Evolutionary conservation across 2,888 invertebrate genomes (phyloP), one percentile per base, ranked within the genome.

Genomic region (Horisme vitalbata): DNA sequence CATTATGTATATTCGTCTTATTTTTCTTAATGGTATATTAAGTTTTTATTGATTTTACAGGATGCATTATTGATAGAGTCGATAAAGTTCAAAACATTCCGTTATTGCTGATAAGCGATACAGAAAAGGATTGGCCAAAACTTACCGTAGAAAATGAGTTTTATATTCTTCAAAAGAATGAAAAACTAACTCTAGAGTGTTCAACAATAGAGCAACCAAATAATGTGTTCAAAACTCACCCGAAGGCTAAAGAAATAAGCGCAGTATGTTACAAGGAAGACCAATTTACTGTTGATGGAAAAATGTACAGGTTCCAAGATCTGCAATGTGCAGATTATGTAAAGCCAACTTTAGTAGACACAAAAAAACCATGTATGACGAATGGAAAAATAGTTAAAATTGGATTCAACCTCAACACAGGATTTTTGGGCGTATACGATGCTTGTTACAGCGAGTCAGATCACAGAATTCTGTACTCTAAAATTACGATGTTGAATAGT

Each of bases 201-300:
- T 33, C 32, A n/a, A 46, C 43, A 5, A 2, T 21, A n/a, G 28
- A 23, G 14, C 45, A 46, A n/a, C 27, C 46, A 7, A 10, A 9
- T 14, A 58, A 58, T 12, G 14, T 21, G 18, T 55, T 58, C 13
- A 39, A 44, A 38, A 27, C 15, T 14, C 20, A 47, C 21, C 47
- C 53, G 9, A 41, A 7, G 2, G 37, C 30, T n/a, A 34, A 20
- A 2, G 45, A 15, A 46, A 28, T 54, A 20, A 41, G 24, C 10
- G 58, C 52, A n/a, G 26, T 49, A 41, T 58, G 58, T 36, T 6
- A 34, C 12, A 44, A 35, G n/a, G 26, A 54, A 49, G 55, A 58
- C 15, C 37, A 33, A 30, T 54, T 58, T 9, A 34, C 36, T 2
- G 35, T 53, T 4, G 37, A 53, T n/a, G 49, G 47, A 3, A 47